Evolutionary conservation across 2,888 invertebrate genomes (phyloP).

Genomic region (Tenodera sinensis): DNA sequence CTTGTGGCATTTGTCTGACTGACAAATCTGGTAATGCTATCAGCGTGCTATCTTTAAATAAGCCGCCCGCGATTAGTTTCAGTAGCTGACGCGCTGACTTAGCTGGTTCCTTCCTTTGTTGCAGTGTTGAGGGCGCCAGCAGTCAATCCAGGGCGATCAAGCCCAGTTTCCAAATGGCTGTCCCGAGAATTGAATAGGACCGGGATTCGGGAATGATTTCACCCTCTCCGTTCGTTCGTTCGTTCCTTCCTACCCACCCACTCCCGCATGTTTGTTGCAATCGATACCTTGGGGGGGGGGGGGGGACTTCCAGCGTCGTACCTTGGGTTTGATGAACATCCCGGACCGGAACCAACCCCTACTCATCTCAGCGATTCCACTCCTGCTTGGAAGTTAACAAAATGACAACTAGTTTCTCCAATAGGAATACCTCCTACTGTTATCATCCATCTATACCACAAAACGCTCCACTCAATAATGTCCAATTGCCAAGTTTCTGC

Average conservation of each 20-base stretch:
- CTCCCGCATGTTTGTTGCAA: slow-evolving; percentile 16
- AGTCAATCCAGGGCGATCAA: neutral
- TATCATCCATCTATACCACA: neutral
- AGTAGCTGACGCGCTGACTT: neutral
- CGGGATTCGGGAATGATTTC: slow-evolving; percentile 17
- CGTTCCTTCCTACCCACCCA: neutral
- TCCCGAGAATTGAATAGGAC: slow-evolving; percentile 21
- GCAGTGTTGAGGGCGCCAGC: neutral
- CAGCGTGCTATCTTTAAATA: neutral
- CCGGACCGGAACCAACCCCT: neutral
- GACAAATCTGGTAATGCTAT: neutral
- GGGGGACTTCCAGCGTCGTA: neutral
- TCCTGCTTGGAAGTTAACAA: neutral
- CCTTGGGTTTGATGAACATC: neutral
- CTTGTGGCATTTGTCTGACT: neutral
- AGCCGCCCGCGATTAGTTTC: neutral
- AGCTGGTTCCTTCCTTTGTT: neutral
- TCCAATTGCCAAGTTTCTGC: too few species aligned
- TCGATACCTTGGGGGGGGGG: neutral
- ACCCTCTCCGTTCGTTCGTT: neutral
- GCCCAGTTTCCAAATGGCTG: slow-evolving; percentile 15
- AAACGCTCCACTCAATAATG: too few species aligned
- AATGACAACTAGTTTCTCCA: neutral
- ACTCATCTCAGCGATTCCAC: neutral
- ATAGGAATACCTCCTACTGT: neutral